Evolutionary conservation across 2,113 vertebrate species (phyloP).

Genomic region (Merops nubicus): DNA sequence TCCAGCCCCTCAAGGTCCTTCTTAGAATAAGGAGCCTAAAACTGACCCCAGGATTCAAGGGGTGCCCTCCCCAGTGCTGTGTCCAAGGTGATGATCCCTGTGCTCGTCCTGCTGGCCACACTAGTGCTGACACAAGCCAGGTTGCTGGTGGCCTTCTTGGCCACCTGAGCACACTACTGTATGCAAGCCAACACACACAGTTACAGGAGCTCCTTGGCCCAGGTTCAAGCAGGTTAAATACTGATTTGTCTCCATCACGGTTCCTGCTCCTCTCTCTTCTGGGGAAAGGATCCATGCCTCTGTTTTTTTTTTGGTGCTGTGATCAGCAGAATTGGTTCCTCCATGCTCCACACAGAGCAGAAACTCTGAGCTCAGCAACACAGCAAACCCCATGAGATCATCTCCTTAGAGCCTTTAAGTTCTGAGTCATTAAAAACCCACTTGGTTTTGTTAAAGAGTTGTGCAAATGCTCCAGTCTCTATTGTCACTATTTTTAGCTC

Average conservation of each 20-base stretch:
- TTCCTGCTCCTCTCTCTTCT: neutral
- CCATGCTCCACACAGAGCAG: rapidly evolving
- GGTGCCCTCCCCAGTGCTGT: no score
- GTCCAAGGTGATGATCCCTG: no score
- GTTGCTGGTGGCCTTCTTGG: neutral
- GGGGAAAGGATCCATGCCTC: neutral
- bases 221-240: rapidly evolving
- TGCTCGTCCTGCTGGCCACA: no score
- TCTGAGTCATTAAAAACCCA: neutral
- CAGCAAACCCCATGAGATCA: neutral
- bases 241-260: neutral
- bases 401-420: neutral
- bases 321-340: neutral
- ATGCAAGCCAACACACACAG: neutral
- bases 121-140: neutral
- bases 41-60: no score
- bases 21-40: no score
- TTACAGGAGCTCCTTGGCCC: neutral
- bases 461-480: neutral
- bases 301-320: rapidly evolving
- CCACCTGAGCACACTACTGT: neutral
- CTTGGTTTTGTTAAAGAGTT: neutral
- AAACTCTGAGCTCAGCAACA: neutral
- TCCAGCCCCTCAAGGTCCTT: no score
- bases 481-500: neutral